Evolutionary conservation across 1,140 invertebrate genomes (phyloP), one percentile per base, ranked within the genome.

Genomic region (Calephelis virginiensis): DNA sequence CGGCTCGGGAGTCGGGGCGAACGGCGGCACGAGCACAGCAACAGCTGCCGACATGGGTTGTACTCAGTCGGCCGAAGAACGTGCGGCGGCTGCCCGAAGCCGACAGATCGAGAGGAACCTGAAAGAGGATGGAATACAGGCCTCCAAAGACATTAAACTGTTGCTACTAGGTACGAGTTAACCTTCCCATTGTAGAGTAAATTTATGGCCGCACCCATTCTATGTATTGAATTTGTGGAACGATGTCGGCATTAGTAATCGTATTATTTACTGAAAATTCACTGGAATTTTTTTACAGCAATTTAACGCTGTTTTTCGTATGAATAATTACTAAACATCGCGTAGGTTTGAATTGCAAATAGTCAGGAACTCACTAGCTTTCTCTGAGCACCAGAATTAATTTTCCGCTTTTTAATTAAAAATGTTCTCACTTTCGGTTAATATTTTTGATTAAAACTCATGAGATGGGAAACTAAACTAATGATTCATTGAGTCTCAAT

Each of bases 111-210:
- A 99, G 93, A 98, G 97, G 91, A 98, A 98, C 92, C 93, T 99
- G 75, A 99, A 99, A 93, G 98, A 99, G 92, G 99, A 99, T 93
- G 98, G 97, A 66, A 96, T 99, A 75, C 98, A 98, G 90, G 98
- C 98, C 63, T 98, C 98, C 78, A 99, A 99, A 93, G 99, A 99
- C 93, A 99, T 99, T 81, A 99, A 99, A 93, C 93, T 99, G 73
- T 92, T 99, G 73, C 94, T 99, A 72, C 93, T 99, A 89, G 99
- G 98, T 99, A 94, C 94, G 94, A 61, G 69, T 71, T 70, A 60
- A 68, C 61, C 17, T 45, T 72, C 38, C 47, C 28, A 69, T 70
- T 69, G 40, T 71, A 67, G 43, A 63, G 64, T 60, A 59, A 53
- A 67, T 69, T 60, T 69, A 68, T 73, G 81, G 80, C 88, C 88